These are phyloP conservation scores for Montipora capitata DNA, from an alignment of 92 coral and sea anemone genomes.

Conservation along the genomic window DNA sequence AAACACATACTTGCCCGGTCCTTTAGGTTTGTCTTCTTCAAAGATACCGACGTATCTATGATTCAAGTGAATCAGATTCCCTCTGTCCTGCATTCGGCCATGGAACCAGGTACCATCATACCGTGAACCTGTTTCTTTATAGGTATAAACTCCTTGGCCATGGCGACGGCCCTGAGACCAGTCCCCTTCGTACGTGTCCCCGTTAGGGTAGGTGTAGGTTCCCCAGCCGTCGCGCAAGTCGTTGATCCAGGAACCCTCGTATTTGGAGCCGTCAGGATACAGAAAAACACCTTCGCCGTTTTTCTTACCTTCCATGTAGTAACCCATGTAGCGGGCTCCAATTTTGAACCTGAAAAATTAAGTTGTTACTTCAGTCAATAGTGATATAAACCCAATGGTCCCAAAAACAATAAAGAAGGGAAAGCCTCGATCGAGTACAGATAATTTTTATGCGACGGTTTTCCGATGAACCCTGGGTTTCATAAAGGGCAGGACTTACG, in stretches of 20 bases:
- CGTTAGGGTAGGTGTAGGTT: slow-evolving; percentile 85
- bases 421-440: too few species aligned
- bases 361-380: background rate
- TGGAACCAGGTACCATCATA: slow-evolving; percentile 90
- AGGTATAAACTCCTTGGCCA: slow-evolving; percentile 90
- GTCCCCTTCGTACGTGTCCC: slow-evolving; percentile 90
- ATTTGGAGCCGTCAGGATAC: slow-evolving; percentile 91
- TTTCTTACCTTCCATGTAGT: slow-evolving; percentile 83
- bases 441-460: too few species aligned
- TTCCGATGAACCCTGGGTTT: too few species aligned
- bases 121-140: slow-evolving; percentile 85
- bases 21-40: slow-evolving; percentile 75
- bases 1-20: slow-evolving; percentile 83
- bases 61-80: slow-evolving; percentile 80
- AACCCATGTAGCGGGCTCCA: slow-evolving; percentile 86
- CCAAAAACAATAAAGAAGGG: too few species aligned
- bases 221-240: slow-evolving; percentile 89
- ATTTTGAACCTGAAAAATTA: slow-evolving; percentile 80
- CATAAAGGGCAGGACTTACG: too few species aligned
- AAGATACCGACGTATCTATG: slow-evolving; percentile 85
- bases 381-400: too few species aligned
- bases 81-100: slow-evolving; percentile 86
- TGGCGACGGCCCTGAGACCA: slow-evolving; percentile 83
- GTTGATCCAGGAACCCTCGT: slow-evolving; percentile 90
- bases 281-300: slow-evolving; percentile 86